Percentiles rank a stretch among this genome's conserved stretches.
Conservation (phyloP, 2,888 invertebrate species). For the Sthenelais limicola region DNA sequence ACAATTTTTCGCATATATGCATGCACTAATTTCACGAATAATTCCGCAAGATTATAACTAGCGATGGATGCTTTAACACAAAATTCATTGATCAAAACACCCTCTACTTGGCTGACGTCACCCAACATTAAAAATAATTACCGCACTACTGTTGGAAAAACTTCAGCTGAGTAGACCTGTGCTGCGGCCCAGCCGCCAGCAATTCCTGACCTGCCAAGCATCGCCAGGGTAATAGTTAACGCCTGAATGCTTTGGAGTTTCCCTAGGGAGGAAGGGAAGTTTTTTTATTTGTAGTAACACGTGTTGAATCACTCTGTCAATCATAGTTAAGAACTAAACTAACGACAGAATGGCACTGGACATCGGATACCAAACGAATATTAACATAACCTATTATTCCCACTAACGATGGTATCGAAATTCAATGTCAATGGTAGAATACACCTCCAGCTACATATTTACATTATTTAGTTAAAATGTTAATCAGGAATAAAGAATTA, state of each 20-base stretch:
- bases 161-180: slow-evolving; percentile 68
- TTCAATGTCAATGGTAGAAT: no score
- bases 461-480: no score
- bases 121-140: slow-evolving; percentile 47
- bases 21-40: no score
- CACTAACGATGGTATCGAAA: no score
- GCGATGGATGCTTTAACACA: not conserved
- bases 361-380: no score
- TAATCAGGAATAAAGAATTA: no score
- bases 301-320: not conserved
- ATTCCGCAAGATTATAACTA: no score
- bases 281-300: not conserved
- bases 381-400: no score
- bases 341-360: no score
- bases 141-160: slow-evolving; percentile 69
- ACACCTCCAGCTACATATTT: no score
- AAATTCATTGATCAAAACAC: not conserved
- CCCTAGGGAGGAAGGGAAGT: not conserved
- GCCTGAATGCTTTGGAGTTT: slow-evolving; percentile 32
- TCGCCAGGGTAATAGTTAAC: slow-evolving; percentile 58
- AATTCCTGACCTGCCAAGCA: slow-evolving; percentile 67
- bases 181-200: slow-evolving; percentile 68
- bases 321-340: not conserved
- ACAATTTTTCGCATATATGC: no score
- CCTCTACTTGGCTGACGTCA: no score